Conservation (phyloP, 2,113 vertebrate species). For the Rhinoderma darwinii region DNA sequence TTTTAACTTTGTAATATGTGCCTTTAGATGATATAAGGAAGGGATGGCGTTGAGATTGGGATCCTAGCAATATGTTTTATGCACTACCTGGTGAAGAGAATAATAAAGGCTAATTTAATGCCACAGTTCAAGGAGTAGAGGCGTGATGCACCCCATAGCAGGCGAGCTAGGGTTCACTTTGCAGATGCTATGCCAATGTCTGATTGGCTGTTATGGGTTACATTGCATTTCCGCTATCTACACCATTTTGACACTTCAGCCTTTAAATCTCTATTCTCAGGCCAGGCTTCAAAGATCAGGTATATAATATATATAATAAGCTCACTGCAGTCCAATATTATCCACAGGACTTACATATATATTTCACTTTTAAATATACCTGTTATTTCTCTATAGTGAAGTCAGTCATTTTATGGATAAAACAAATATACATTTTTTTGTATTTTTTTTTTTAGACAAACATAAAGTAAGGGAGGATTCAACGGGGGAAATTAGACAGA, state of each 20-base stretch:
- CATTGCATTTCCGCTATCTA: not conserved
- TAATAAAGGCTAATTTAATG: not conserved
- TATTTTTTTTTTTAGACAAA: too few relatives aligned
- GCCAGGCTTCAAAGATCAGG: conserved; percentile 20
- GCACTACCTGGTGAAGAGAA: conserved; percentile 13
- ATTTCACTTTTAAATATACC: not conserved
- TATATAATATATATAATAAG: not conserved
- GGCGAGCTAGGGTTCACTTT: too few relatives aligned
- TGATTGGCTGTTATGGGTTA: not conserved
- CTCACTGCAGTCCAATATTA: not conserved
- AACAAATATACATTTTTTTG: not conserved
- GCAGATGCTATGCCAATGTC: not conserved
- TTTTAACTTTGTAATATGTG: not conserved
- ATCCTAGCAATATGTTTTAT: conserved; percentile 29
- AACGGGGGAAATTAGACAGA: not conserved
- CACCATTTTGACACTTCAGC: not conserved
- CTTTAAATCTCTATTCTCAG: conserved; percentile 9
- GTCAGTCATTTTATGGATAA: not conserved
- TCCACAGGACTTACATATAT: not conserved
- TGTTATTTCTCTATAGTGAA: not conserved
- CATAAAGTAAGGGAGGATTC: not conserved
- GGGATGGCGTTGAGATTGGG: not conserved
- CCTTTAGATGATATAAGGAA: conserved; percentile 1
- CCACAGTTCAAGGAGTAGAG: not conserved
- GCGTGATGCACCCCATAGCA: not conserved